These are phyloP conservation scores for Scaptomyza montana DNA, from an alignment of 1,140 invertebrate species.

Conservation along the genomic window DNA sequence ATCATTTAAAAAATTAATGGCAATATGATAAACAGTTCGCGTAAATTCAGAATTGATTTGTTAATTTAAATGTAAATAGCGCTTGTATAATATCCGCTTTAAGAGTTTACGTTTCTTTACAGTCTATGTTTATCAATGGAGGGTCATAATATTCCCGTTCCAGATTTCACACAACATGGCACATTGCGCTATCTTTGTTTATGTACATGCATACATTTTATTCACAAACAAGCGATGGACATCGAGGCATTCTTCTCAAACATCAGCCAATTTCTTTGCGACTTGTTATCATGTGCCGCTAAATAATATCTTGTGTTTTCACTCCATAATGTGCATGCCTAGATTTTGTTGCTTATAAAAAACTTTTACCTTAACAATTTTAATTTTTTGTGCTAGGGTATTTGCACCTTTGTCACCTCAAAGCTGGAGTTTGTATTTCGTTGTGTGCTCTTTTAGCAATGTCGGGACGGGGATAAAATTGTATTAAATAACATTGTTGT, in stretches of 20 bases:
- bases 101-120: background rate
- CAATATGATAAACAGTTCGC: background rate
- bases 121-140: constrained; percentile 24
- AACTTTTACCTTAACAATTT: background rate
- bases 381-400: constrained; percentile 10
- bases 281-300: constrained; percentile 32
- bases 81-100: background rate
- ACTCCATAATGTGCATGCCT: constrained; percentile 36
- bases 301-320: constrained; percentile 70
- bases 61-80: too few species aligned
- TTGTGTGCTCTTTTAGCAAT: constrained; percentile 38
- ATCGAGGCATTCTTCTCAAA: background rate
- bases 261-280: constrained; percentile 20
- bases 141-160: constrained; percentile 10
- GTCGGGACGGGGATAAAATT: constrained; percentile 61
- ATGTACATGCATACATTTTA: constrained; percentile 54
- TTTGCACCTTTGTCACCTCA: constrained; percentile 1
- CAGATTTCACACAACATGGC: constrained; percentile 37
- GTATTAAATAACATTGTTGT: constrained; percentile 82
- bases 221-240: constrained; percentile 42
- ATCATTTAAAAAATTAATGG: constrained; percentile 45
- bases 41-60: background rate
- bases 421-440: constrained; percentile 31
- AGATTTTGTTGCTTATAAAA: background rate
- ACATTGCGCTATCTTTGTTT: constrained; percentile 19